phyloP scores from a whole-genome alignment of 2,113 vertebrate species.

The Gadus chalcogrammus region DNA sequence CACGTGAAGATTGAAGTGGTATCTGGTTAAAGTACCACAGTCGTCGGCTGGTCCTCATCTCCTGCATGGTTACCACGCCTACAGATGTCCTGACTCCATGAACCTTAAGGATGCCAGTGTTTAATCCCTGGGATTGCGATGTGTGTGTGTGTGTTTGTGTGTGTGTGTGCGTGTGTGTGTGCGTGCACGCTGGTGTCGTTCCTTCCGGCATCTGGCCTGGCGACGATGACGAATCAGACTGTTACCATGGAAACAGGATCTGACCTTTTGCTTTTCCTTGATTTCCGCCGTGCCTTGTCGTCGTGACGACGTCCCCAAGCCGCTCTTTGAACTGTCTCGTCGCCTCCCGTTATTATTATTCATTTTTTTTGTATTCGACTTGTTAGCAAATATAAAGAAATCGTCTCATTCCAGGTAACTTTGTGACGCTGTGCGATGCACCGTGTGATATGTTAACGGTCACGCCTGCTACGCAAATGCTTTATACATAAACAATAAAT shows the following conservation, averaged over 20 bases:
- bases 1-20: background rate
- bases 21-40: background rate
- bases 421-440: conserved; percentile 21
- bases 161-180: conserved; percentile 19
- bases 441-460: conserved; percentile 59
- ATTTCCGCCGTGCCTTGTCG: conserved; percentile 50
- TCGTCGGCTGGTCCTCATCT: no score
- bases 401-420: conserved; percentile 59
- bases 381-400: conserved; percentile 61
- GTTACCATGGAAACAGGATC: no score
- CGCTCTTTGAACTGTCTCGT: conserved; percentile 19
- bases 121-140: conserved; percentile 46
- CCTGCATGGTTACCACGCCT: no score
- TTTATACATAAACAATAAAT: conserved; percentile 68
- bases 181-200: conserved; percentile 12
- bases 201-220: background rate
- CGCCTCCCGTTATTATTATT: background rate
- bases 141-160: conserved; percentile 20
- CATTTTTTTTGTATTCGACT: conserved; percentile 51
- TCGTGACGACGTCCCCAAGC: conserved; percentile 34
- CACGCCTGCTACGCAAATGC: conserved; percentile 71
- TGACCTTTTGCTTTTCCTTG: conserved; percentile 6
- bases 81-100: no score
- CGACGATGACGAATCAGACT: background rate
- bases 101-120: conserved; percentile 13